Conservation (phyloP, 2,888 invertebrate species). For the Dicyrtoma fusca region DNA sequence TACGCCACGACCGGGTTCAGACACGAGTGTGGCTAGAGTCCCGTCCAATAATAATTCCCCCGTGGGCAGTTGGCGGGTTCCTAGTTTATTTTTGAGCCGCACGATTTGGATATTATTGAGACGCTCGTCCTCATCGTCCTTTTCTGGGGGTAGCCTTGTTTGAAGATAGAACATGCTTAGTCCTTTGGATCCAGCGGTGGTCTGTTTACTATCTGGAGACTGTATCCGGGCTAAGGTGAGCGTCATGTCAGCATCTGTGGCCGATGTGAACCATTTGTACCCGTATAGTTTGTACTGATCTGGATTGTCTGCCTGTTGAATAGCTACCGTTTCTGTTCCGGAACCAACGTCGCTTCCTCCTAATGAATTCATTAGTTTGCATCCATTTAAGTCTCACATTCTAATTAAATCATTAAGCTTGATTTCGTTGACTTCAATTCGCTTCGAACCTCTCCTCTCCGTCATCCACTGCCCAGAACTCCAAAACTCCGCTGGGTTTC, state of each 20-base stretch:
- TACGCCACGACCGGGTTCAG: slow-evolving; percentile 63
- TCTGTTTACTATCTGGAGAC: slow-evolving; percentile 59
- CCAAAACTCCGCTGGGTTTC: slow-evolving; percentile 63
- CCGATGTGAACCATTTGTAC: slow-evolving; percentile 67
- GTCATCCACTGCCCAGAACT: slow-evolving; percentile 69
- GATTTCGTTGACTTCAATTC: not conserved
- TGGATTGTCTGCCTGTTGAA: slow-evolving; percentile 58
- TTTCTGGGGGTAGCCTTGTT: slow-evolving; percentile 53
- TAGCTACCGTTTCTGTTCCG: slow-evolving; percentile 63
- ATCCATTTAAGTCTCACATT: too few species aligned
- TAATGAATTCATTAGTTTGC: slow-evolving; percentile 23
- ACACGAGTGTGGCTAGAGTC: slow-evolving; percentile 60
- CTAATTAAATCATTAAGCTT: not conserved
- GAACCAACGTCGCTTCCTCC: slow-evolving; percentile 65
- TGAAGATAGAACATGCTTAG: slow-evolving; percentile 64
- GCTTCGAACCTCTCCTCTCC: slow-evolving; percentile 60
- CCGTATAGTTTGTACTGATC: slow-evolving; percentile 61
- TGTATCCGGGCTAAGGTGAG: slow-evolving; percentile 64
- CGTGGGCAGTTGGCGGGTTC: slow-evolving; percentile 65
- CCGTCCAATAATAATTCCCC: slow-evolving; percentile 66
- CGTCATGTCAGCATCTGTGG: slow-evolving; percentile 65
- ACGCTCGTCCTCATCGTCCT: slow-evolving; percentile 57
- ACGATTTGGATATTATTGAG: slow-evolving; percentile 64
- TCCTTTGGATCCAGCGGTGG: slow-evolving; percentile 59
- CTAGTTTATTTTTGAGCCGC: slow-evolving; percentile 65